Evolutionary conservation across 1,140 invertebrate species (phyloP).

Genomic region (Trialeurodes vaporariorum): DNA sequence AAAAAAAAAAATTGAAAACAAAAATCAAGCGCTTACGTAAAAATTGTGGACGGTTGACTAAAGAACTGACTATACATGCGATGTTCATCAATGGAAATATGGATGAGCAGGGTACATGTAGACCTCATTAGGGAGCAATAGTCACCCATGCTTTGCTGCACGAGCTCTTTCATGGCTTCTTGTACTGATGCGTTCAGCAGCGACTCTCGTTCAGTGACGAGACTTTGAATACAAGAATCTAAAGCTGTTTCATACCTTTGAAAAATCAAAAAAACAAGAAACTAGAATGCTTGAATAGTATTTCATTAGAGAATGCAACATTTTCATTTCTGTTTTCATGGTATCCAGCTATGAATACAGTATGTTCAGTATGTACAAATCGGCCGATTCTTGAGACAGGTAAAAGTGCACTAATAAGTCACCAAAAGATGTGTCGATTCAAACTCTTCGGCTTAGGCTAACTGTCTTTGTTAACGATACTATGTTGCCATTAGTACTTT

Average conservation of each 20-base stretch:
- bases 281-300: constrained; percentile 9
- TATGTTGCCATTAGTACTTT: no score
- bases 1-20: no score
- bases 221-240: constrained; percentile 72
- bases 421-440: no score
- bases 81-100: constrained; percentile 86
- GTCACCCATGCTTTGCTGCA: constrained; percentile 58
- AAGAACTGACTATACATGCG: constrained; percentile 86
- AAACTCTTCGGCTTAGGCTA: no score
- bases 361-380: no score
- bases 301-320: no score
- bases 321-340: no score
- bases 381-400: no score
- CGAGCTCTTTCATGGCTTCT: constrained; percentile 59
- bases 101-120: constrained; percentile 77
- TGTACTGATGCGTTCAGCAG: constrained; percentile 64
- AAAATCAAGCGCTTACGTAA: constrained; percentile 45
- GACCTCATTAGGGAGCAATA: constrained; percentile 78
- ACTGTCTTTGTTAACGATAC: no score
- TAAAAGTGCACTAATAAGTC: no score
- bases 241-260: constrained; percentile 60
- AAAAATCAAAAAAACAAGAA: constrained; percentile 1
- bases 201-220: constrained; percentile 60
- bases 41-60: constrained; percentile 43
- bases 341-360: no score